phyloP scores from a whole-genome alignment of 2,888 invertebrate genomes.

The Agrenia bidenticulata region DNA sequence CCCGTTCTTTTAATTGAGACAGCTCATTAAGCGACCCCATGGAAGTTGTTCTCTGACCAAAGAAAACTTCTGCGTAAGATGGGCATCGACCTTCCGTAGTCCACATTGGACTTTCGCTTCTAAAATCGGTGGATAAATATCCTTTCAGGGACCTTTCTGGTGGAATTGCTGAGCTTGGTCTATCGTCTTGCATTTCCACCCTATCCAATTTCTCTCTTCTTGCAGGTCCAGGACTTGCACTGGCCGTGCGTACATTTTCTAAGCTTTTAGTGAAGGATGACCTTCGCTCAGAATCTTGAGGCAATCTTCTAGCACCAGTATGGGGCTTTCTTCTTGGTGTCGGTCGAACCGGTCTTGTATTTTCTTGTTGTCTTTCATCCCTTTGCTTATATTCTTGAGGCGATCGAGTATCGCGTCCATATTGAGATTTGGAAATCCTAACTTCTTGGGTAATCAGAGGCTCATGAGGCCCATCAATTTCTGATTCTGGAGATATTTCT shows the following conservation, averaged over 20 bases:
- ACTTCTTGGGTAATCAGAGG: neutral
- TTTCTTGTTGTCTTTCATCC: neutral
- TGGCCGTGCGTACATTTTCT: slow-evolving; percentile 28
- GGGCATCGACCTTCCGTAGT: slow-evolving; percentile 38
- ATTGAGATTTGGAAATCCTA: neutral
- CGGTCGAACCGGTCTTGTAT: neutral
- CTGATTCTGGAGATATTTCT: neutral
- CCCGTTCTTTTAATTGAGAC: neutral
- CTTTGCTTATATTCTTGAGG: neutral
- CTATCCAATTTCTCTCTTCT: slow-evolving; percentile 24
- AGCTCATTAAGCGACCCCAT: neutral
- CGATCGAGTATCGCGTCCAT: neutral
- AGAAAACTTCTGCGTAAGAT: slow-evolving; percentile 51
- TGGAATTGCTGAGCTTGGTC: slow-evolving; percentile 24
- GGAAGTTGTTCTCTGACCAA: slow-evolving; percentile 29
- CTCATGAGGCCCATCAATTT: neutral
- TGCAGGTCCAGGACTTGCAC: slow-evolving; percentile 37
- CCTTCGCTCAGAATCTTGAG: slow-evolving; percentile 11
- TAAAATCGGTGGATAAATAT: neutral
- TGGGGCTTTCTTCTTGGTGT: neutral
- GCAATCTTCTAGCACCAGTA: slow-evolving; percentile 1
- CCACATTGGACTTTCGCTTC: slow-evolving; percentile 22
- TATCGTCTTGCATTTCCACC: neutral
- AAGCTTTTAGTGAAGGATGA: slow-evolving; percentile 16
- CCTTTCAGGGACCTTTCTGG: neutral